Evolutionary conservation across 2,888 invertebrate species (phyloP).

Genomic region (Lochmaea capreae): DNA sequence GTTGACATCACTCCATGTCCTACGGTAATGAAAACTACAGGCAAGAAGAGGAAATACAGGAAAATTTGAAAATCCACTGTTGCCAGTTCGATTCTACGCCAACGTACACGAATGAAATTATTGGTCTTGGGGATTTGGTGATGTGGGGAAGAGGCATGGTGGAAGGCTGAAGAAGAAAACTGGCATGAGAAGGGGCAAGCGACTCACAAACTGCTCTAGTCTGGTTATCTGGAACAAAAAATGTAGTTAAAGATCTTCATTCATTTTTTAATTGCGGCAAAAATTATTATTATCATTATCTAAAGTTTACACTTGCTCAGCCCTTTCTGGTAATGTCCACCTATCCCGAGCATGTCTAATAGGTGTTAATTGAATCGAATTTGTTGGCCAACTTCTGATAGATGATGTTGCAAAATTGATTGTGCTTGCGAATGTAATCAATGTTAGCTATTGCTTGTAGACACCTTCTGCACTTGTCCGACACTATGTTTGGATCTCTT

Average conservation of each 20-base stretch:
- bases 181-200: constrained; percentile 22
- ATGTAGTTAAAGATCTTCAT: background rate
- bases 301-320: too few relatives aligned
- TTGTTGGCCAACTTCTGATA: too few relatives aligned
- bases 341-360: too few relatives aligned
- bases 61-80: constrained; percentile 31
- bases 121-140: background rate
- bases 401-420: too few relatives aligned
- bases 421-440: too few relatives aligned
- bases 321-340: too few relatives aligned
- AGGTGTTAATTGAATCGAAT: too few relatives aligned
- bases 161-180: background rate
- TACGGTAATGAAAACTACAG: constrained; percentile 74
- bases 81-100: constrained; percentile 28
- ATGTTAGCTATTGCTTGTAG: too few relatives aligned
- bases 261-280: too few relatives aligned
- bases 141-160: constrained; percentile 12
- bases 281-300: too few relatives aligned
- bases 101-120: background rate
- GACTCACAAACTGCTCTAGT: background rate
- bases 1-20: constrained; percentile 70
- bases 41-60: constrained; percentile 24
- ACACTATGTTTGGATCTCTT: too few relatives aligned
- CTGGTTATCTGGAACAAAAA: constrained; percentile 15
- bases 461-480: too few relatives aligned